Conservation (phyloP, 2,797 vertebrate species). For the Cichlasoma orientale region DNA sequence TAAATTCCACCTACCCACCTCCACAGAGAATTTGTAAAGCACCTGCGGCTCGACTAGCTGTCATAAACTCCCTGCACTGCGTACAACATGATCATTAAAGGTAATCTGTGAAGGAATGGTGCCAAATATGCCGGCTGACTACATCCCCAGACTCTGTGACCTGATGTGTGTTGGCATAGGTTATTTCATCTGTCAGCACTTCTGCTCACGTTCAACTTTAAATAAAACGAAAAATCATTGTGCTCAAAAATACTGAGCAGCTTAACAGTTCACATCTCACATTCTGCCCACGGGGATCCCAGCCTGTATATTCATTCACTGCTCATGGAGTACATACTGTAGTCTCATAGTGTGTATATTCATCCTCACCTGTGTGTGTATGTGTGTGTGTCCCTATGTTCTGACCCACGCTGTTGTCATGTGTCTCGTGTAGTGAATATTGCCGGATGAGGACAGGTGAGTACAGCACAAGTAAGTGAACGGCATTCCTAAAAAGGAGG, state of each 20-base stretch:
- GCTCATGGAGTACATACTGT: neutral
- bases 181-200: slow-evolving; percentile 1
- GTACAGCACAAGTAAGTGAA: slow-evolving; percentile 38
- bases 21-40: slow-evolving; percentile 21
- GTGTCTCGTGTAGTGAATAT: slow-evolving; percentile 54
- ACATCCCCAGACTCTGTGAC: neutral
- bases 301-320: neutral
- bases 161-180: neutral
- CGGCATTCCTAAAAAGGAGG: neutral
- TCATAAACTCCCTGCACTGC: slow-evolving; percentile 18
- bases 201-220: neutral
- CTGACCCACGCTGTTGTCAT: slow-evolving; percentile 65
- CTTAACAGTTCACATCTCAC: neutral
- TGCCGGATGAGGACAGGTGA: slow-evolving; percentile 47
- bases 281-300: neutral
- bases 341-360: neutral
- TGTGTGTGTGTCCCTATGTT: slow-evolving; percentile 63
- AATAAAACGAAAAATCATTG: slow-evolving; percentile 7
- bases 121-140: slow-evolving; percentile 29
- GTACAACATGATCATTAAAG: slow-evolving; percentile 41
- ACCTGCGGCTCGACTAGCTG: slow-evolving; percentile 22
- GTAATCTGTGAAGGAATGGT: slow-evolving; percentile 39
- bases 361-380: slow-evolving; percentile 35
- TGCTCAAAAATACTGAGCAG: neutral
- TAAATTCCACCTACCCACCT: slow-evolving; percentile 28